phyloP scores from a whole-genome alignment of 2,113 vertebrate species.

The Tretioscincus oriximinensis region DNA sequence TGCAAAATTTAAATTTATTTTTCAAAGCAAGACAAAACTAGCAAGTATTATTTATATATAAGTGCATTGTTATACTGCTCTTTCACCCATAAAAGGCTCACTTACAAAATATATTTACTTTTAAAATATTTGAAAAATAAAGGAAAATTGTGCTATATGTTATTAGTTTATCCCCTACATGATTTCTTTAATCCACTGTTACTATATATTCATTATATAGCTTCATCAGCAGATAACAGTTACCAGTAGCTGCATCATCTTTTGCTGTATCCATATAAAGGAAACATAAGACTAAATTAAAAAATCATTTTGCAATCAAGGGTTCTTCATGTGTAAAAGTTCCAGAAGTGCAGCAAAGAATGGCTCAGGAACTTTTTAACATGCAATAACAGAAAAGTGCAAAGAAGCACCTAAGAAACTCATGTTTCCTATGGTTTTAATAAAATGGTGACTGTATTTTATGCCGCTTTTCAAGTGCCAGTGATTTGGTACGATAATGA shows the following conservation, averaged over 20 bases:
- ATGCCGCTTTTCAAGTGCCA: not conserved
- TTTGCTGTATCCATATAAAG: not conserved
- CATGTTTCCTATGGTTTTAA: not conserved
- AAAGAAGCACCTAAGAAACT: not conserved
- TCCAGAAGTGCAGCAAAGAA: not conserved
- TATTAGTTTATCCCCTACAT: slow-evolving; percentile 78
- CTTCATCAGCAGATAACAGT: not conserved
- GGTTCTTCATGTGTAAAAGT: not conserved
- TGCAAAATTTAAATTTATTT: not conserved
- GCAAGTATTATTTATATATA: not conserved
- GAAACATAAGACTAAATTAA: not conserved
- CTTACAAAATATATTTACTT: not conserved
- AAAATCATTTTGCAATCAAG: not conserved
- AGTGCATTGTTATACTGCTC: too few species aligned
- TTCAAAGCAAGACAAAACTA: not conserved
- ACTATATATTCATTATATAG: slow-evolving; percentile 5
- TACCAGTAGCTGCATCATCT: not conserved
- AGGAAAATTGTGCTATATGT: slow-evolving; percentile 37
- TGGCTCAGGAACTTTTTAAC: not conserved
- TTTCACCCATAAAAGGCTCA: too few species aligned
- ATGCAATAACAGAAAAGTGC: not conserved
- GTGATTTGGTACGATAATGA: not conserved
- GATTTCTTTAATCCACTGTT: slow-evolving; percentile 30
- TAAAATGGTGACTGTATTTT: not conserved
- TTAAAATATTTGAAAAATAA: not conserved